Percentiles rank a stretch among this genome's conserved stretches.
Conservation (phyloP, 2,888 invertebrate genomes). For the Steinernema scapterisci region DNA sequence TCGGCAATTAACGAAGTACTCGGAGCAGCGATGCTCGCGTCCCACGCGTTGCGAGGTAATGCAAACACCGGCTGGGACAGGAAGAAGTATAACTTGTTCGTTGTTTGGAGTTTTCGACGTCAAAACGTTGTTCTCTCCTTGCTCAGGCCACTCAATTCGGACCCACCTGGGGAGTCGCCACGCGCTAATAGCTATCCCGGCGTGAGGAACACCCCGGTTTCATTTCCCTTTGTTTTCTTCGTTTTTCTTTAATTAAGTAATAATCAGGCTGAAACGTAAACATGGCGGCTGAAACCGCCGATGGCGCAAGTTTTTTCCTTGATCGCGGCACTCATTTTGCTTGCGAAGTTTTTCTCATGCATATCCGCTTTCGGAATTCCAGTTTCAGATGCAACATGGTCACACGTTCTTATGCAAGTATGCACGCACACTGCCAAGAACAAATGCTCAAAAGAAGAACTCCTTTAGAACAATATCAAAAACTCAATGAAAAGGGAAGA, state of each 20-base stretch:
- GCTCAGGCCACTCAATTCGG: background rate
- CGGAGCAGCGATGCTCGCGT: no score
- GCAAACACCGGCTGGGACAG: no score
- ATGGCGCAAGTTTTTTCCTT: background rate
- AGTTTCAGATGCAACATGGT: background rate
- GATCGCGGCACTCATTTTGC: background rate
- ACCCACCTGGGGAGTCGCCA: background rate
- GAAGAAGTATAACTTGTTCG: no score
- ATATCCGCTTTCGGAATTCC: background rate
- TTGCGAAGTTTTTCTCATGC: constrained; percentile 9
- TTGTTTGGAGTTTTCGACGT: no score
- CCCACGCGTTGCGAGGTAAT: no score
- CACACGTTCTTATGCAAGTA: constrained; percentile 10
- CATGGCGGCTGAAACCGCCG: background rate
- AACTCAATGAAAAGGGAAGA: no score
- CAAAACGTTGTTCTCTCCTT: background rate
- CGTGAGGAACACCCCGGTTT: background rate
- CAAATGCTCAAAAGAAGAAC: no score
- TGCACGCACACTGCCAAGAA: no score
- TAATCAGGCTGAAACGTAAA: background rate
- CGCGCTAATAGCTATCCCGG: background rate
- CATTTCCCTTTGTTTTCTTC: background rate
- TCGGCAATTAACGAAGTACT: no score
- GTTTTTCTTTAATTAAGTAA: background rate
- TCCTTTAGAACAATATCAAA: no score